These are phyloP conservation scores for Antedon mediterranea DNA, from an alignment of 53 echinoderm and acorn worm genomes.

Conservation along the genomic window DNA sequence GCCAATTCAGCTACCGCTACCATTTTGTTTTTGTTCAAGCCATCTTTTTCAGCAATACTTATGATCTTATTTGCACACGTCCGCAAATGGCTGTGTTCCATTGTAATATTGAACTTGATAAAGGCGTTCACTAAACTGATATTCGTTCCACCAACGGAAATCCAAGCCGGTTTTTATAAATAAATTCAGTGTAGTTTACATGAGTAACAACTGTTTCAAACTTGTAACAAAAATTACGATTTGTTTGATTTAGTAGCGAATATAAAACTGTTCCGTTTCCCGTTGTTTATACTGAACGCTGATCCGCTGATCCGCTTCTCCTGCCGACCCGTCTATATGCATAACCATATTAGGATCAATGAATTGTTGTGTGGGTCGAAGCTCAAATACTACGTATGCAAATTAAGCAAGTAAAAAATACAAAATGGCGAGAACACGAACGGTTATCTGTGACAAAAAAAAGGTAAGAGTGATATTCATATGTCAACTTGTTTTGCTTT, in stretches of 20 bases:
- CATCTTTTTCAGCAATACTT: neutral
- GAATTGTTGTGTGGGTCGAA: neutral
- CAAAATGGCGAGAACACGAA: too few species aligned
- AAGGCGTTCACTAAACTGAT: neutral
- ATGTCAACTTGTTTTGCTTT: too few species aligned
- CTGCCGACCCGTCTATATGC: neutral
- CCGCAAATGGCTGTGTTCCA: neutral
- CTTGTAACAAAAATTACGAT: too few species aligned
- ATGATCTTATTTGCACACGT: neutral
- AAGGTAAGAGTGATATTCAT: too few species aligned
- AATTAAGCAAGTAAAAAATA: neutral
- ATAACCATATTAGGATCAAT: neutral
- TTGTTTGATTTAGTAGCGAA: too few species aligned
- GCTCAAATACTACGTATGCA: neutral
- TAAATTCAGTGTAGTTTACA: too few species aligned
- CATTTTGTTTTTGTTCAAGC: neutral
- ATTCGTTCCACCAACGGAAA: too few species aligned
- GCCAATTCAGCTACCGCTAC: neutral
- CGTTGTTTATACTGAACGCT: neutral
- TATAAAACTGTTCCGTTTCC: neutral
- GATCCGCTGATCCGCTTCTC: neutral
- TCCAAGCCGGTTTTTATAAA: too few species aligned
- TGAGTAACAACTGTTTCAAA: too few species aligned
- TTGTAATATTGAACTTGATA: neutral
- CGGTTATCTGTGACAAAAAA: too few species aligned